Conservation (phyloP, 1,140 invertebrate genomes). For the Antheraea mylitta region DNA sequence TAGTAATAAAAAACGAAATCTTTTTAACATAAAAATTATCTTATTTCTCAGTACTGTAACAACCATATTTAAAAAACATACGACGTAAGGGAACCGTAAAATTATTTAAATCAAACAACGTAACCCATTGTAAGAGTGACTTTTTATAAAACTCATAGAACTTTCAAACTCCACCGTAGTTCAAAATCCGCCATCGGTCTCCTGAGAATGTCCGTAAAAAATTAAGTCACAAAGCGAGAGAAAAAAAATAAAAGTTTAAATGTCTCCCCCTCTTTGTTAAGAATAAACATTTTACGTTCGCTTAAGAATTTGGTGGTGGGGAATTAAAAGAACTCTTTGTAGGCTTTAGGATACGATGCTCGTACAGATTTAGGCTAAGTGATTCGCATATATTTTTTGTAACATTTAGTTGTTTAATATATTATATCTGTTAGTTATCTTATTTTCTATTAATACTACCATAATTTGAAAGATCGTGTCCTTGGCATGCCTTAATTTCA, state of each 20-base stretch:
- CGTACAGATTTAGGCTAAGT: conserved; percentile 23
- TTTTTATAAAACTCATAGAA: conserved; percentile 74
- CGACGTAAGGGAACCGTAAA: conserved; percentile 52
- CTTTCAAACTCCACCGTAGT: conserved; percentile 61
- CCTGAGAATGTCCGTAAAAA: conserved; percentile 61
- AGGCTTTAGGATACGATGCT: conserved; percentile 19
- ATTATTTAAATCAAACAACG: conserved; percentile 60
- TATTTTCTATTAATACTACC: no score
- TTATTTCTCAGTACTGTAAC: no score
- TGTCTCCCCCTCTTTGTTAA: conserved; percentile 53
- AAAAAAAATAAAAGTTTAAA: conserved; percentile 61
- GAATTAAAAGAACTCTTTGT: conserved; percentile 32
- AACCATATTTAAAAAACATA: not conserved
- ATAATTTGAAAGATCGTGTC: no score
- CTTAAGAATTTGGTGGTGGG: conserved; percentile 41
- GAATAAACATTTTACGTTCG: conserved; percentile 71
- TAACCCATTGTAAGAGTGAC: conserved; percentile 74
- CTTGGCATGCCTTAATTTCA: no score
- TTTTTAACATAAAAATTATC: not conserved
- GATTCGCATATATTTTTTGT: no score
- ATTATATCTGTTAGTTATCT: no score
- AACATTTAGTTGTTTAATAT: no score
- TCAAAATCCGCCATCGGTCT: conserved; percentile 66
- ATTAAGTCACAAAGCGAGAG: conserved; percentile 66
- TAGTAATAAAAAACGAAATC: no score